Base-by-base conservation (phyloP, 92 coral and sea anemone genomes). In the Actinernus sp. region DNA sequence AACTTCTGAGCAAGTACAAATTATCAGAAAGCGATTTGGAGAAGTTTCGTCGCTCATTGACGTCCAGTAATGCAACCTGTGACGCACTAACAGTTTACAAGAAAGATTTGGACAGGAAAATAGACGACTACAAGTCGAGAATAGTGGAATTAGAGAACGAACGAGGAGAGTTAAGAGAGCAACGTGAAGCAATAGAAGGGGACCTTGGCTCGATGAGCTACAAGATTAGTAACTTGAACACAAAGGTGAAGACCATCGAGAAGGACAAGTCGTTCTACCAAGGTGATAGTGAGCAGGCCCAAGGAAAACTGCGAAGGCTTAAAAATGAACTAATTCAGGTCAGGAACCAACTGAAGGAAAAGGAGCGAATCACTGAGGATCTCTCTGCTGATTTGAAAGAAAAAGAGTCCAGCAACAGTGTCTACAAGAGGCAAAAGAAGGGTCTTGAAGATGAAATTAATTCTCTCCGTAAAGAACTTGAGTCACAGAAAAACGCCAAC, bases 311-410 rank as follows among this genome's bases (percentile, higher is more conserved):
- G 14, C 83, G 92, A 18, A 81, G 83, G 28, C 33, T 81, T 26
- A 90, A 90, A 36, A 67, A 83, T n/a, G 97, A 90, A 26, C 54
- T 90, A 18, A 86, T 58, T 39, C 92, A 90, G 26, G 81, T 77
- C 13, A 82, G 83, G 14, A 90, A 90, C 76, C 91, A 84, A 70
- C 61, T 86, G 22, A 86, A 79, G 37, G 97, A 86, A 65, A 78
- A 88, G 52, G 92, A 90, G 21, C 74, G 97, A 13, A 51, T 60
- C 20, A 75, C 58, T 52, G 87, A 76, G 13, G 86, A 81, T 1
- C 63, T 71, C 26, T 55, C 59, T 2, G 44, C 70, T 26, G 92
- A 90, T 5, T 31, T 90, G 26, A 90, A 86, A 65, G 89, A 76
- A n/a, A 60, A 55, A 17, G 85, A 78, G 40, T 61, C 86, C 14